Conservation (phyloP, 2,888 invertebrate species). For the Antitype chi region DNA sequence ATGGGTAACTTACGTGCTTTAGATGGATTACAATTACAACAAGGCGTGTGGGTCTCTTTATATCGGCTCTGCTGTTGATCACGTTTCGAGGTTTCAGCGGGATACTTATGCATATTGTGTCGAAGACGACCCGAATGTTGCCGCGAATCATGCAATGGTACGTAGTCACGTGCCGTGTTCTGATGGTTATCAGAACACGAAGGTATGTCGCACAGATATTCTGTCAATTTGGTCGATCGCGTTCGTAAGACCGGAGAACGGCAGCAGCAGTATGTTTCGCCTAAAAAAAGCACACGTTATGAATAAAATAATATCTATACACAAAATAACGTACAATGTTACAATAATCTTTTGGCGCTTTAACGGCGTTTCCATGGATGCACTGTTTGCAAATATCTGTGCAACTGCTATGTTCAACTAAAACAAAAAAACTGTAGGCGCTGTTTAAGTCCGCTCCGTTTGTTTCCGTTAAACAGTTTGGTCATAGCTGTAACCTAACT, state of each 20-base stretch:
- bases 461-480: background rate
- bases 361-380: background rate
- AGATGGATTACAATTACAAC: background rate
- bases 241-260: too few relatives aligned
- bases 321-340: background rate
- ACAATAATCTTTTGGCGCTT: background rate
- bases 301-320: background rate
- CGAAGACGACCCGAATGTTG: background rate
- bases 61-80: background rate
- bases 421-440: too few relatives aligned
- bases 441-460: background rate
- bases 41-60: background rate
- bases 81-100: background rate
- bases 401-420: too few relatives aligned
- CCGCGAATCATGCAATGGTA: background rate
- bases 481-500: background rate
- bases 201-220: background rate
- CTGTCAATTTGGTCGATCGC: background rate
- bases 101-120: constrained; percentile 2
- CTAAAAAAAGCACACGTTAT: background rate
- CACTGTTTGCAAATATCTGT: too few relatives aligned
- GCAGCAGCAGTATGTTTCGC: background rate
- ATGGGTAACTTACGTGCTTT: background rate
- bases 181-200: too few relatives aligned
- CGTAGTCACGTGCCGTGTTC: too few relatives aligned